Conservation (phyloP, 2,888 invertebrate genomes). For the Alviniconcha strummeri region DNA sequence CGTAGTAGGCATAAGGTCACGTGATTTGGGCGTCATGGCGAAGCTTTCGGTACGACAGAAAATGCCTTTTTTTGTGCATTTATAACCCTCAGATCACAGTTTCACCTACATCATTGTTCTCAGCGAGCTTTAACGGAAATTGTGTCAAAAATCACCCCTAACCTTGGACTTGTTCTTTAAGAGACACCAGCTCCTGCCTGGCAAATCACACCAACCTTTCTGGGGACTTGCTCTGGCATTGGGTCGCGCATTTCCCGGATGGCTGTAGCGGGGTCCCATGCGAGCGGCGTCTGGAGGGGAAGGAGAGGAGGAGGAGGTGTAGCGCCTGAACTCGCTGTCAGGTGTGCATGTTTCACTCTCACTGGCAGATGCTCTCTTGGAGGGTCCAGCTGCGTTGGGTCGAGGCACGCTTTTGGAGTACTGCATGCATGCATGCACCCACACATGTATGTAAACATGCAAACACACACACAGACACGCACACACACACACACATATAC, state of each 20-base stretch:
- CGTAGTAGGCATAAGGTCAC: too few relatives aligned
- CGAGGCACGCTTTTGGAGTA: neutral
- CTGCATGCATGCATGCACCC: neutral
- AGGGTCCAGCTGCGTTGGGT: neutral
- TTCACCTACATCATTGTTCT: too few relatives aligned
- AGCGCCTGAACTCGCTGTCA: neutral
- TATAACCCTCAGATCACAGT: too few relatives aligned
- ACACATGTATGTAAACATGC: neutral
- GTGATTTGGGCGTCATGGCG: too few relatives aligned
- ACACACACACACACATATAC: constrained; percentile 4
- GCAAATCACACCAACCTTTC: neutral
- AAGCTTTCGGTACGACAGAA: too few relatives aligned
- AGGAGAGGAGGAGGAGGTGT: constrained; percentile 8
- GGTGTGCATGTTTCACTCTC: neutral
- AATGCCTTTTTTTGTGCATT: too few relatives aligned
- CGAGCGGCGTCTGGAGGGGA: constrained; percentile 12
- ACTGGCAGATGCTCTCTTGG: neutral
- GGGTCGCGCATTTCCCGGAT: neutral
- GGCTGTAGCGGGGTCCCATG: neutral
- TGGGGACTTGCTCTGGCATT: neutral
- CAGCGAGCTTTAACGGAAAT: too few relatives aligned
- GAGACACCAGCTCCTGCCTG: too few relatives aligned
- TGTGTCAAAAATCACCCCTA: too few relatives aligned
- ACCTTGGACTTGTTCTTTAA: too few relatives aligned
- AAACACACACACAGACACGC: neutral